Evolutionary conservation across 2,888 invertebrate genomes (phyloP), one percentile per base, ranked within the genome.

Genomic region (Cepaea hortensis): DNA sequence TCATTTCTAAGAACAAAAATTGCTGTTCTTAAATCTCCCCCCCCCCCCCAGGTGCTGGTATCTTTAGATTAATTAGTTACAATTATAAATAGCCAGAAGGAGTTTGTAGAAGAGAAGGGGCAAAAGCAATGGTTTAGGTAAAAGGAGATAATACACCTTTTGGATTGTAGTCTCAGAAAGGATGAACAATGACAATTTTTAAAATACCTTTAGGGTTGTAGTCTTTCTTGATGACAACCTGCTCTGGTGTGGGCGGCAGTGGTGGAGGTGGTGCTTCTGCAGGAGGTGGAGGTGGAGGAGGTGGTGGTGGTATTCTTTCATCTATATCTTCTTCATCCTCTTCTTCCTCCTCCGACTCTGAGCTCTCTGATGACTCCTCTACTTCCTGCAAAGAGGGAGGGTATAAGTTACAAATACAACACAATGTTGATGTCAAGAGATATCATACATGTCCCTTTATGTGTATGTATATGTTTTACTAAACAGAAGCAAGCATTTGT

Each of bases 221-320:
- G 94, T 98, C 98, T 91, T 96, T 96, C 94, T 98, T 98, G 88
- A 99, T 98, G 75, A 99, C 96, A 55, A 99, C 98, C 93, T 98
- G 97, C 94, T 98, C 98, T 46, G 97, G 97, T 1, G 96, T 96
- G 46, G 98, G 98, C 9, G 98, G 98, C 90, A 97, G 94, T 68
- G 97, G 97, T 0, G 97, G 94, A 68, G 97, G 97, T 0, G 97
- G 96, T 35, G 96, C 96, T 81, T 91, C 92, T 85, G 96, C 90
- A 94, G 93, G 90, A 79, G 92, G 91, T 70, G 95, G 95, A 87
- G 96, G 95, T 11, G 95, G 93, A 50, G 95, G 95, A 84, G 95
- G 95, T 6, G 94, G 93, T 46, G 94, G 91, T 87, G 89, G 88
- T 5, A 87, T 88, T 76, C 87, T 87, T 76, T 85, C 87, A 4